Conservation (phyloP, 2,113 vertebrate genomes). For the Neotoma lepida region DNA sequence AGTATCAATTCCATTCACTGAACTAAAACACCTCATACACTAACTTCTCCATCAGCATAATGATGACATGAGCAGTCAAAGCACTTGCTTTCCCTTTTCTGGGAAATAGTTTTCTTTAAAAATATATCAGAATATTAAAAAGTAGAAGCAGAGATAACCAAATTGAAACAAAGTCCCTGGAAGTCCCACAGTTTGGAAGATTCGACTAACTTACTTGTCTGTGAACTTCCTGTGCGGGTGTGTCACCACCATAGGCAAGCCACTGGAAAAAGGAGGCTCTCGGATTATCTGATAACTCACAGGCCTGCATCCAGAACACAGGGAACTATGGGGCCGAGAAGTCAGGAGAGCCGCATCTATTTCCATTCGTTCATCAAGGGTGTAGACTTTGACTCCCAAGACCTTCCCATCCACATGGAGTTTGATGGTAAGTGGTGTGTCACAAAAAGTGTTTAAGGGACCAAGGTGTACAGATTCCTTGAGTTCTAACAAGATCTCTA, state of each 20-base stretch:
- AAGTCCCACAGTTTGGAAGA: background rate
- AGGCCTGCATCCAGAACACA: constrained; percentile 90
- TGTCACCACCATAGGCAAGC: constrained; percentile 71
- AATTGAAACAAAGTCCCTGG: background rate
- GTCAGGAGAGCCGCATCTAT: constrained; percentile 94
- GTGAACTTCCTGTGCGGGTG: constrained; percentile 87
- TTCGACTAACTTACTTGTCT: constrained; percentile 88
- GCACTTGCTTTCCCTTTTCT: background rate
- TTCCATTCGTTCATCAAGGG: constrained; percentile 96
- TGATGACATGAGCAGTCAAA: background rate
- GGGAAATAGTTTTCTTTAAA: background rate
- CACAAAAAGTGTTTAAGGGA: constrained; percentile 92
- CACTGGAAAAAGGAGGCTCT: constrained; percentile 86
- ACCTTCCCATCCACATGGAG: constrained; percentile 88
- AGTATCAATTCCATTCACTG: background rate
- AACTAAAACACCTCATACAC: background rate
- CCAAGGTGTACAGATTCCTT: constrained; percentile 90
- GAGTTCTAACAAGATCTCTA: constrained; percentile 90
- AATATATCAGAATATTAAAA: background rate
- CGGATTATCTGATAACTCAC: constrained; percentile 90
- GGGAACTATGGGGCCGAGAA: constrained; percentile 87
- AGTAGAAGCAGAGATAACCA: background rate
- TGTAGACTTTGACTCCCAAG: constrained; percentile 90
- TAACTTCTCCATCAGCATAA: background rate
- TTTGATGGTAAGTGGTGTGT: constrained; percentile 92